A percentile compares a stretch with the other conserved stretches of the same genome.
These are phyloP conservation scores for Neomorphus geoffroyi DNA, from an alignment of 2,797 vertebrate genomes.

Conservation along the genomic window DNA sequence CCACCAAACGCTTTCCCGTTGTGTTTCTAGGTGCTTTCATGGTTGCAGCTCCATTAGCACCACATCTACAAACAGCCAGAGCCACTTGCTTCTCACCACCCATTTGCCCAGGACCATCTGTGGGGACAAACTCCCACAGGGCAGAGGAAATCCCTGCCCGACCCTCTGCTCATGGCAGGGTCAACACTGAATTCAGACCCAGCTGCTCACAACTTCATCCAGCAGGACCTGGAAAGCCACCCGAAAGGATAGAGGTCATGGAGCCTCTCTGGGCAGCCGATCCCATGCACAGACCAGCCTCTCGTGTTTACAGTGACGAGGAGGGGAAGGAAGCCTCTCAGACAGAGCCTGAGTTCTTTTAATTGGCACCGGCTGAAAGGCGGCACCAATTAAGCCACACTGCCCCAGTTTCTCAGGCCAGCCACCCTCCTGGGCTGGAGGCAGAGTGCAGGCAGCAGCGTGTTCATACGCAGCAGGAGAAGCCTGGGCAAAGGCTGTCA, in stretches of 20 bases:
- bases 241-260: not conserved
- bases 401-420: slow-evolving; percentile 51
- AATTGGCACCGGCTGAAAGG: slow-evolving; percentile 36
- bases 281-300: not conserved
- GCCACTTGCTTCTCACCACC: not conserved
- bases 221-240: not conserved
- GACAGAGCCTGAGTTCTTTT: slow-evolving; percentile 44
- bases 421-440: not conserved
- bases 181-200: not conserved
- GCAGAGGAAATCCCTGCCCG: not conserved
- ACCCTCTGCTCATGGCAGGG: not conserved
- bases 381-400: slow-evolving; percentile 12
- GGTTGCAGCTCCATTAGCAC: not conserved
- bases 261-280: not conserved
- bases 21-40: not conserved
- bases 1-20: fast-evolving
- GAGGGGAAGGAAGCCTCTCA: not conserved
- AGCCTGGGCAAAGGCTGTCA: not conserved
- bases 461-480: not conserved
- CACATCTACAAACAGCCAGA: not conserved
- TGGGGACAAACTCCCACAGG: not conserved
- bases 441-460: not conserved
- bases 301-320: not conserved
- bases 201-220: not conserved
- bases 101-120: not conserved